These are phyloP conservation scores for Enteromius paludinosus DNA, from an alignment of 2,797 vertebrate species.

Conservation along the genomic window DNA sequence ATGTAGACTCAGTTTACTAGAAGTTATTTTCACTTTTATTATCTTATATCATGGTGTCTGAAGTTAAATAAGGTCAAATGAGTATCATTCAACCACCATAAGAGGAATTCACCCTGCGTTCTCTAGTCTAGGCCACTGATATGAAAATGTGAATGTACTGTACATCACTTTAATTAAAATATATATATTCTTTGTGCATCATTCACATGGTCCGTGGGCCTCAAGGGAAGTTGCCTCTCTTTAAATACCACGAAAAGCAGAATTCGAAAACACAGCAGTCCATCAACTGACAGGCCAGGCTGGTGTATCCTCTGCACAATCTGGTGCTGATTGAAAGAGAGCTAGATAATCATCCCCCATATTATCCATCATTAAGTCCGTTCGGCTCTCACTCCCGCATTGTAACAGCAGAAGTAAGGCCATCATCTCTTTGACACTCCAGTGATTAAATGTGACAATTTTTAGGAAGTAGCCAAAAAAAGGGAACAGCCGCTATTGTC, in stretches of 20 bases:
- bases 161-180: too few relatives aligned
- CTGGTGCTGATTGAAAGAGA: conserved; percentile 77
- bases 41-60: not conserved
- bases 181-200: not conserved
- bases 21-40: not conserved
- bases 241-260: conserved; percentile 1
- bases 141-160: not conserved
- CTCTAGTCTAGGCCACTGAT: not conserved
- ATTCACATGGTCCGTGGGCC: not conserved
- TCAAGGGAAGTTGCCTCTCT: not conserved
- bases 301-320: conserved; percentile 70
- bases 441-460: conserved; percentile 72
- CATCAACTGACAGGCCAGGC: conserved; percentile 17
- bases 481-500: conserved; percentile 61
- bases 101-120: not conserved
- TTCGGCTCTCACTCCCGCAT: conserved; percentile 30
- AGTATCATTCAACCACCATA: not conserved
- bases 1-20: not conserved
- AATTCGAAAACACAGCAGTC: conserved; percentile 18
- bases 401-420: conserved; percentile 69
- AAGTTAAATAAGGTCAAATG: not conserved
- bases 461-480: conserved; percentile 63
- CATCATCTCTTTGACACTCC: conserved; percentile 70
- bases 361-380: conserved; percentile 72
- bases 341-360: conserved; percentile 78